Conservation (phyloP, 2,888 invertebrate genomes). For the Thera britannica region DNA sequence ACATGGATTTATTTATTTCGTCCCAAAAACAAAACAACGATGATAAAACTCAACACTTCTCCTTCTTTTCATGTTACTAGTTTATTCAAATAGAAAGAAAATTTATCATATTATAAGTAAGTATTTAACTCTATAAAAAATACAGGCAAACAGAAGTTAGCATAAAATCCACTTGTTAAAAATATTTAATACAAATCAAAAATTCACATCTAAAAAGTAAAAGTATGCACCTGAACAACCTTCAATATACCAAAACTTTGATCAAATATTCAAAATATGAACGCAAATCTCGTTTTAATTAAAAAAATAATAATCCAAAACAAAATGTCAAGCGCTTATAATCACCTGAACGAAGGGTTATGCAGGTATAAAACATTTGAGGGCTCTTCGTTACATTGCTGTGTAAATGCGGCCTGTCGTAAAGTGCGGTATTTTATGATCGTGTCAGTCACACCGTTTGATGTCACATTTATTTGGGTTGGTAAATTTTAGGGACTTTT, state of each 20-base stretch:
- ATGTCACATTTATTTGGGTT: constrained; percentile 31
- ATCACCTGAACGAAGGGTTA: constrained; percentile 9
- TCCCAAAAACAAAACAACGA: no score
- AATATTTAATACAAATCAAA: not conserved
- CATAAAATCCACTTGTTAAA: no score
- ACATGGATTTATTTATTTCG: no score
- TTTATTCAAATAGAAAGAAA: no score
- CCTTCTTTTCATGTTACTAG: no score
- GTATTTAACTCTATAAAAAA: no score
- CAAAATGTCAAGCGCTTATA: constrained; percentile 18
- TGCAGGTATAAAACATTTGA: constrained; percentile 4
- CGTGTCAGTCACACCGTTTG: constrained; percentile 46
- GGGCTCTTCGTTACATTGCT: constrained; percentile 12
- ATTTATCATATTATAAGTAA: no score
- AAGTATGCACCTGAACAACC: constrained; percentile 1
- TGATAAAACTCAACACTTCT: no score
- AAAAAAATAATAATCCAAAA: constrained; percentile 15
- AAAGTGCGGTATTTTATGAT: constrained; percentile 49
- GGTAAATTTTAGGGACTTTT: constrained; percentile 27
- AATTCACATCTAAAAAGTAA: not conserved
- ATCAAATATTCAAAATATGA: not conserved
- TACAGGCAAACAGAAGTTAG: no score
- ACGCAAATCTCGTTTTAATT: constrained; percentile 11
- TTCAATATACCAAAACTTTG: constrained; percentile 6
- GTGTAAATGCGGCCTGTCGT: constrained; percentile 46